Base-by-base conservation (phyloP, 1,140 invertebrate genomes). In the Lerema accius region DNA sequence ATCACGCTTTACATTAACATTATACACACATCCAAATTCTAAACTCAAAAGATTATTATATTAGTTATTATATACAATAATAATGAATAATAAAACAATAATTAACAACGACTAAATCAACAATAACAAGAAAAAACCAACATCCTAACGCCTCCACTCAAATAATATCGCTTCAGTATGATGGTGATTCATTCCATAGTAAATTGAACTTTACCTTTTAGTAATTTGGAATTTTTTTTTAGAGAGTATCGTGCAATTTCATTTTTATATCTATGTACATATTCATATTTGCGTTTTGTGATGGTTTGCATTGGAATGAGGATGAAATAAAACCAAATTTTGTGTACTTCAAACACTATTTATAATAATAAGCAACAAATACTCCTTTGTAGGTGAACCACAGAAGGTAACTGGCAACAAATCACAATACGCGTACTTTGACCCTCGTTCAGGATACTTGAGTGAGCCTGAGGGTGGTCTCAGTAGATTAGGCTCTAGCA, bases 341-440 rank as follows among this genome's bases (percentile, higher is more conserved):
- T n/a, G n/a, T 23, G 19, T 23, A 3, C 19, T 23, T 23, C 19
- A 5, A 23, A 23, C 19, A 23, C 19, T n/a, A n/a, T n/a, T n/a
- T n/a, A 23, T 14, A 19, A 17, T 45, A 4, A 10, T 4, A 19
- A 10, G 3, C 7, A 42, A 23, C 17, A 26, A 43, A 0, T 45
- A 2, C 7, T 48, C 2, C 48, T 46, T 63, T 32, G 7, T 70
- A 90, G 89, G 84, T 48, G 79, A 90, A 76, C 85, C 10, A 71
- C 81, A 35, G 72, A 86, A 42, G 76, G 89, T 26, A 68, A 73
- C 14, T 78, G 53, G 83, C 45, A 89, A 84, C 71, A 82, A 80
- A 62, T 88, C 87, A 0, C 91, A 92, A 61, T 91, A 92, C 71
- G 89, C 89, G 1, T 92, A 92, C 73, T 91, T 92, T 73, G 88